A percentile compares a stretch with the other conserved stretches of the same genome.
These are phyloP conservation scores for Chrysolina haemoptera DNA, from an alignment of 2,888 invertebrate genomes.

Conservation along the genomic window DNA sequence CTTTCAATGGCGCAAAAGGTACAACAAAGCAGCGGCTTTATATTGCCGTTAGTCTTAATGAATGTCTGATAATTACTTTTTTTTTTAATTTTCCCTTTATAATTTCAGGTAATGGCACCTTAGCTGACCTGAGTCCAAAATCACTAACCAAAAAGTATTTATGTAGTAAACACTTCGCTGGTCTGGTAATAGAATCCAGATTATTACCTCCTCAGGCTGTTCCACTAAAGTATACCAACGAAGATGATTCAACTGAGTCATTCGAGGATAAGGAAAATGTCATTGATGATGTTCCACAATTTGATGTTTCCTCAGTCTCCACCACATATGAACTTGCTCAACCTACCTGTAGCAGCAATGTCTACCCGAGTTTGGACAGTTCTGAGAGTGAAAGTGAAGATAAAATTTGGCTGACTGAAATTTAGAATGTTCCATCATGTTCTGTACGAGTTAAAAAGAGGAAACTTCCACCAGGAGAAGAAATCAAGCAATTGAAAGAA, in stretches of 20 bases:
- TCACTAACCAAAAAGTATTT: not conserved
- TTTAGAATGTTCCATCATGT: not conserved
- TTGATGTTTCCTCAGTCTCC: too few species aligned
- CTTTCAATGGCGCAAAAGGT: too few species aligned
- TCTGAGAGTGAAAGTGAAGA: not conserved
- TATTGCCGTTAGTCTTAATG: too few species aligned
- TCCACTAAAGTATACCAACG: not conserved
- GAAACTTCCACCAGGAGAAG: not conserved
- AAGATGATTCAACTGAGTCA: too few species aligned
- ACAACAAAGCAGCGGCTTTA: too few species aligned
- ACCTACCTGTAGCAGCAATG: too few species aligned
- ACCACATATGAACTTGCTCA: too few species aligned
- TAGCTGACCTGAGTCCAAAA: not conserved
- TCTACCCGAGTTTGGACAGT: not conserved
- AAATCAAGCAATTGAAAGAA: not conserved
- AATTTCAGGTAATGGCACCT: not conserved
- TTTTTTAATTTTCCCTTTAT: too few species aligned
- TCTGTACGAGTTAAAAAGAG: not conserved
- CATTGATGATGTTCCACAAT: too few species aligned
- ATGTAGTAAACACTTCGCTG: not conserved
- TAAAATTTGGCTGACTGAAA: not conserved
- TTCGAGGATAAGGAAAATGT: too few species aligned
- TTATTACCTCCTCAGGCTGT: not conserved
- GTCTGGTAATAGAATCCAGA: not conserved
- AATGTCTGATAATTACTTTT: too few species aligned